Evolutionary conservation across 2,888 invertebrate species (phyloP).

Genomic region (Seladonia tumulorum): DNA sequence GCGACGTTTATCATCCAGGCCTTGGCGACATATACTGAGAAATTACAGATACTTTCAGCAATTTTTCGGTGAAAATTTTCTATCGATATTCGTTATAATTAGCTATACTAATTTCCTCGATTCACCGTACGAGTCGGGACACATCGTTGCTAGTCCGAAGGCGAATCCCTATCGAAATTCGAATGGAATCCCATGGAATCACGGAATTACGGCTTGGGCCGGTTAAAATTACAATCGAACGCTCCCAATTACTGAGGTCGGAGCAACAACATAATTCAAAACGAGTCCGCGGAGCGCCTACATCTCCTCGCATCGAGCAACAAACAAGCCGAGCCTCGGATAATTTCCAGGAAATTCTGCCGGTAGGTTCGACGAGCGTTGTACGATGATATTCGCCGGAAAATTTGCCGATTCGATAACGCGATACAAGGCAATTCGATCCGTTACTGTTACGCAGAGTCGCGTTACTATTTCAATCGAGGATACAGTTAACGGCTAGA

Average conservation of each 20-base stretch:
- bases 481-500: background rate
- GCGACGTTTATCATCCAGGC: no score
- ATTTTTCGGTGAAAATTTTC: no score
- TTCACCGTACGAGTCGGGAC: background rate
- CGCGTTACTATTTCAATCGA: conserved; percentile 1
- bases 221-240: conserved; percentile 38
- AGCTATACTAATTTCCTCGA: background rate
- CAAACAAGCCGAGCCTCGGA: conserved; percentile 15
- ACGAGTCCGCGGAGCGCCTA: background rate
- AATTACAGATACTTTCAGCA: no score
- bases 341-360: conserved; percentile 43
- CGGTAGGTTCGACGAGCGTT: background rate
- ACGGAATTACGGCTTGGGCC: conserved; percentile 12
- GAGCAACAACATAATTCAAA: conserved; percentile 43
- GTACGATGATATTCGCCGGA: conserved; percentile 18
- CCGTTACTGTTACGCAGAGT: background rate
- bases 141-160: conserved; percentile 11
- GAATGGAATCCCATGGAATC: background rate
- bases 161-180: conserved; percentile 4
- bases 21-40: no score
- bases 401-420: conserved; percentile 52
- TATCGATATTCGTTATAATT: no score
- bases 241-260: conserved; percentile 41
- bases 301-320: background rate
- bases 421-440: conserved; percentile 11